Conservation (phyloP, 1,140 invertebrate species). For the Ceratina australensis region DNA sequence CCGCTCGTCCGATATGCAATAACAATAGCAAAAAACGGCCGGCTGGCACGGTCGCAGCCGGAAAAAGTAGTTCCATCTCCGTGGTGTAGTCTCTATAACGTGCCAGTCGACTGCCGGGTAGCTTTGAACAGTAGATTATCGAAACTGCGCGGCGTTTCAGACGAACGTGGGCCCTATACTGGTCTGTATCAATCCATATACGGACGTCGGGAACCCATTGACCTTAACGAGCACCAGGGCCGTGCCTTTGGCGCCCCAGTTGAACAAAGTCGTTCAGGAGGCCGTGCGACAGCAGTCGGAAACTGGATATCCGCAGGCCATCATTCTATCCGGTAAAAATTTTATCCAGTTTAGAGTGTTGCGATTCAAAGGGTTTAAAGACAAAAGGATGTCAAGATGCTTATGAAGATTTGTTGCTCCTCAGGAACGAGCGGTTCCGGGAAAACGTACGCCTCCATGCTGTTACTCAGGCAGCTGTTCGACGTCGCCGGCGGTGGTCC, state of each 20-base stretch:
- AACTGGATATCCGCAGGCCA: slow-evolving; percentile 96
- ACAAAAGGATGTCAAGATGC: background rate
- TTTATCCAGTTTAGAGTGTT: background rate
- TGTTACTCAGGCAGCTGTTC: slow-evolving; percentile 93
- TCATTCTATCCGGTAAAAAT: slow-evolving; percentile 90
- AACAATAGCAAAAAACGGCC: slow-evolving; percentile 14
- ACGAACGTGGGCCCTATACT: slow-evolving; percentile 95
- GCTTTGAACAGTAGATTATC: slow-evolving; percentile 13
- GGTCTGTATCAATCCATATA: slow-evolving; percentile 93
- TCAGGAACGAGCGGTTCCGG: slow-evolving; percentile 95
- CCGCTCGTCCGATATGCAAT: slow-evolving; percentile 13
- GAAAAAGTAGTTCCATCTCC: slow-evolving; percentile 14
- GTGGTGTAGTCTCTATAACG: too few relatives aligned
- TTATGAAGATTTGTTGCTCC: slow-evolving; percentile 27
- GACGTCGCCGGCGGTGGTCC: slow-evolving; percentile 95
- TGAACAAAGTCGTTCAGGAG: slow-evolving; percentile 93
- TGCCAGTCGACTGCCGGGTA: too few relatives aligned
- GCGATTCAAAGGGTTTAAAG: background rate
- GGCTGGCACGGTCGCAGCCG: background rate
- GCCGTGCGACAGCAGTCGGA: slow-evolving; percentile 95
- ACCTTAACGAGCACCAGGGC: slow-evolving; percentile 92
- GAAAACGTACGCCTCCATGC: slow-evolving; percentile 96
- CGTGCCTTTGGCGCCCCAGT: slow-evolving; percentile 84
- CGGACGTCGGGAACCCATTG: slow-evolving; percentile 91
- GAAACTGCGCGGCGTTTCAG: slow-evolving; percentile 80